A percentile compares a stretch with the other conserved stretches of the same genome.
These are phyloP conservation scores for Epinephelus fuscoguttatus DNA, from an alignment of 2,113 vertebrate species.

Conservation along the genomic window DNA sequence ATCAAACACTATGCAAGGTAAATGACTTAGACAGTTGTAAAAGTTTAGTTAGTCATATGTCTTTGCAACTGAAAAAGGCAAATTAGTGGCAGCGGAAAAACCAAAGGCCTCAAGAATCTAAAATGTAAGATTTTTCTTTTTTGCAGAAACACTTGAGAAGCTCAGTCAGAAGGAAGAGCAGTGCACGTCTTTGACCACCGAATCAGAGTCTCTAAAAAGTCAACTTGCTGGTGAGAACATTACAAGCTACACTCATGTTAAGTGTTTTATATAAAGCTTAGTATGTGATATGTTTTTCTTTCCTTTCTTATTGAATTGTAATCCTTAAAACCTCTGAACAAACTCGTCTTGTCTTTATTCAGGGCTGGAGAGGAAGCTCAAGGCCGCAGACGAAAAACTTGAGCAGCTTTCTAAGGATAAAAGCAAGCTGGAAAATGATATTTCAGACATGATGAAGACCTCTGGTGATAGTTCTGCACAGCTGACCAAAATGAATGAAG, in stretches of 20 bases:
- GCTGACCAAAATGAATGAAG: constrained; percentile 93
- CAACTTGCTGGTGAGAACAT: constrained; percentile 80
- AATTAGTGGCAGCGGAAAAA: too few species aligned
- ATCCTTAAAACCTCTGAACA: background rate
- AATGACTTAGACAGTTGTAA: background rate
- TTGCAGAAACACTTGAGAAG: constrained; percentile 89
- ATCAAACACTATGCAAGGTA: constrained; percentile 92
- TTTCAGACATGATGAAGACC: constrained; percentile 93
- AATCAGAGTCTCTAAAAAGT: constrained; percentile 87
- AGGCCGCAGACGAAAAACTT: constrained; percentile 88
- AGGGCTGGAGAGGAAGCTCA: constrained; percentile 92
- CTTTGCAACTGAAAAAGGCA: background rate
- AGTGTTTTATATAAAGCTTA: background rate
- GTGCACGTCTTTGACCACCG: constrained; percentile 85
- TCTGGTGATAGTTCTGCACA: constrained; percentile 95
- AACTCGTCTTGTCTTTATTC: background rate
- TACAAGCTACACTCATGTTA: background rate
- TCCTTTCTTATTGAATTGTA: background rate
- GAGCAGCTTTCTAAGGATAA: constrained; percentile 90
- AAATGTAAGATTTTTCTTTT: constrained; percentile 54
- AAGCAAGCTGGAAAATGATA: constrained; percentile 91
- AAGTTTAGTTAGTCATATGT: background rate
- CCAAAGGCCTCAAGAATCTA: background rate
- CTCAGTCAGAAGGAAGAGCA: constrained; percentile 90
- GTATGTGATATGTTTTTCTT: background rate